Base-by-base conservation (phyloP, 1,140 invertebrate species). In the Eupristina koningsbergeri region DNA sequence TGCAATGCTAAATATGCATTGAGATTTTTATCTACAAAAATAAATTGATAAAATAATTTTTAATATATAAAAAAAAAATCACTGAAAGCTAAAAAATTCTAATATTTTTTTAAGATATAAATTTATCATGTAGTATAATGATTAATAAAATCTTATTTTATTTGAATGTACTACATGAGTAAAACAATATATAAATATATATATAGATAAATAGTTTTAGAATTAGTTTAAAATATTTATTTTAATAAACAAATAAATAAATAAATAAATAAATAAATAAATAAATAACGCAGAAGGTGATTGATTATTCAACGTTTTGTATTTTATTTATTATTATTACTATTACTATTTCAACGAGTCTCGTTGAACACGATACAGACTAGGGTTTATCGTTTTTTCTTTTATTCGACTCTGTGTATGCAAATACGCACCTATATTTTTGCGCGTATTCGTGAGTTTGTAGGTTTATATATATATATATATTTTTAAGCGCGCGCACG, bases 351-450 rank as follows among this genome's bases (percentile, higher is more conserved):
- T 85, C 84, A 85, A 85, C 84, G 84, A 85, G 36, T 85, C 78
- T 81, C 78, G 84, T 81, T 81, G 78, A 84, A 80, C 76, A 84
- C 83, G 83, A 85, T 85, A 85, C 84, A 85, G 84, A 85, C 84
- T 85, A 85, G 84, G 83, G 79, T 85, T 81, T 84, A 84, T 84
- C 83, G 78, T 80, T 84, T 80, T 84, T 80, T 78, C 74, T 83
- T 78, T 67, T 29, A 78, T 29, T 80, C 83, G 73, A 80, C 83
- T 84, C 36, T 41, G 77, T 80, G 78, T 67, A 79, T 75, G 39
- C 39, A 69, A 71, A 84, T 69, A 77, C 61, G 58, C 31, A 79
- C 36, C 29, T 76, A 50, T 69, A 69, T 69, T n/a, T n/a, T n/a
- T n/a, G 34, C 50, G 39, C 17, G 63, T 50, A 69, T 69, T 67